Conservation (phyloP, 1,140 invertebrate species). For the Marisa cornuarietis region DNA sequence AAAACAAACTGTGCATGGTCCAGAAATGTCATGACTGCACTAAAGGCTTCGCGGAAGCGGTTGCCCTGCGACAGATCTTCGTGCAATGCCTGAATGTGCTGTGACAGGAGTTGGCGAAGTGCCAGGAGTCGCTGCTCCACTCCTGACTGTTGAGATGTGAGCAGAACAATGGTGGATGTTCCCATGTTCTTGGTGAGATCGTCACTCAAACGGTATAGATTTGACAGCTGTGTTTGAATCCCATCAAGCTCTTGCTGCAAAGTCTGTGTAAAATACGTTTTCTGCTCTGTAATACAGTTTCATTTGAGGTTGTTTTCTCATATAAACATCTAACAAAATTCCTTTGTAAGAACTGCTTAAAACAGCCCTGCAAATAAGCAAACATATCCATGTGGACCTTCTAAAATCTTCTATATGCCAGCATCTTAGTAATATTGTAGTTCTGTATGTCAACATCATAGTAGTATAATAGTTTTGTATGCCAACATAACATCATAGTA, state of each 20-base stretch:
- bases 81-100: constrained; percentile 49
- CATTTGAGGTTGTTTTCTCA: not conserved
- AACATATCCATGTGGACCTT: no score
- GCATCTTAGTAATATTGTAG: not conserved
- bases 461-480: not conserved
- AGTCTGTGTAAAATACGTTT: constrained; percentile 29
- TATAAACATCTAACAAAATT: not conserved
- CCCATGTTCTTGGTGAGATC: constrained; percentile 56
- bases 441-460: not conserved
- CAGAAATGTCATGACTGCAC: constrained; percentile 48
- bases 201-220: constrained; percentile 53
- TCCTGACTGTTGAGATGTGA: constrained; percentile 52
- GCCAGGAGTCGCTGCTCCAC: constrained; percentile 53
- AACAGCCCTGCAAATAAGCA: not conserved
- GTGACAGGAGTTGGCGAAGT: constrained; percentile 48
- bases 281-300: not conserved
- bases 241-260: constrained; percentile 51
- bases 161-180: constrained; percentile 49
- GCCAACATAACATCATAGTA: no score
- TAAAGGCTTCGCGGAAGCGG: constrained; percentile 48
- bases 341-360: not conserved
- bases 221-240: constrained; percentile 47
- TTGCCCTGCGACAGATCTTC: constrained; percentile 47
- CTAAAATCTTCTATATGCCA: no score
- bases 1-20: constrained; percentile 47